Evolutionary conservation across 1,140 invertebrate species (phyloP).

Genomic region (Conus ventricosus): DNA sequence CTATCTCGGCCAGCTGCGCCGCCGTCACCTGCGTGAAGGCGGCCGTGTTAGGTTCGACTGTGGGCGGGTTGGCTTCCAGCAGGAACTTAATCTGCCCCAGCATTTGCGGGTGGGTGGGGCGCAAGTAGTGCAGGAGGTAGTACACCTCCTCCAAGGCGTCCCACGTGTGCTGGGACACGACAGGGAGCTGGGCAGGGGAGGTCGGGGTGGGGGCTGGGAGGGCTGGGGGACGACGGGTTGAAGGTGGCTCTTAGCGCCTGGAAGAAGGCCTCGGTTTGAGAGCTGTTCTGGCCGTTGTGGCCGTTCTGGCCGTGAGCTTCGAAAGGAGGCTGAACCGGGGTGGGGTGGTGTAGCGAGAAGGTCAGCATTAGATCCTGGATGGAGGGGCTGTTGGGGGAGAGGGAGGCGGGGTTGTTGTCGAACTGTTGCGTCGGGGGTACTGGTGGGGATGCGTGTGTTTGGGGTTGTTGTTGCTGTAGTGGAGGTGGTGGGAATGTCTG

Average conservation of each 20-base stretch:
- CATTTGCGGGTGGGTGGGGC: background rate
- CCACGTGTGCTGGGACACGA: background rate
- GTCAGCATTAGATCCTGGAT: background rate
- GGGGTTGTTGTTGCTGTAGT: background rate
- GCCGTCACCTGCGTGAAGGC: constrained; percentile 8
- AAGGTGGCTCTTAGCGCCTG: background rate
- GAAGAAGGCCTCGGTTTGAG: background rate
- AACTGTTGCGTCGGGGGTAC: no score
- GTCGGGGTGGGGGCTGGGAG: background rate
- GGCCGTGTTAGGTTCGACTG: background rate
- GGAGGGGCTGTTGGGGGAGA: background rate
- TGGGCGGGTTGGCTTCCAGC: constrained; percentile 20
- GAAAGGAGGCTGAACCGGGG: background rate
- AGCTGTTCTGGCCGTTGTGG: background rate
- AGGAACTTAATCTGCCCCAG: constrained; percentile 1
- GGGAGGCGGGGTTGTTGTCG: background rate
- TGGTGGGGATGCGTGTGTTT: background rate
- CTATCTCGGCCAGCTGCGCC: constrained; percentile 11
- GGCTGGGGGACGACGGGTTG: background rate
- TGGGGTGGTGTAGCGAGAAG: background rate
- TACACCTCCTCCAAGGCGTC: background rate
- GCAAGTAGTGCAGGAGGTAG: background rate
- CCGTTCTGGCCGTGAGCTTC: background rate
- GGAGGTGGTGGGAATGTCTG: background rate
- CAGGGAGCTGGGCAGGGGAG: background rate